Conservation (phyloP, 2,113 vertebrate genomes). For the Reinhardtius hippoglossoides region DNA sequence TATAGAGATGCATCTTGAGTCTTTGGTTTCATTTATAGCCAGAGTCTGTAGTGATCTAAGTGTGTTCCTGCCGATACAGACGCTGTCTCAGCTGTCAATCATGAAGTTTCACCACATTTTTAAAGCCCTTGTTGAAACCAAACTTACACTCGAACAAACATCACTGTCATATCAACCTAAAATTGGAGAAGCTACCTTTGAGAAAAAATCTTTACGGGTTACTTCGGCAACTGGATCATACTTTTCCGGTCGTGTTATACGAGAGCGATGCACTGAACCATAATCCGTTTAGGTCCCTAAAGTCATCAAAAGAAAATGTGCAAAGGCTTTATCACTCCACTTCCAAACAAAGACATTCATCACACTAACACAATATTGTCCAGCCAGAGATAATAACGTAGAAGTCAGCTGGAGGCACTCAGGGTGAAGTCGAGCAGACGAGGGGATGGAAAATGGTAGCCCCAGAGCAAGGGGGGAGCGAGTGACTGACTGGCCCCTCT, state of each 20-base stretch:
- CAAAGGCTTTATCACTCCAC: conserved; percentile 5
- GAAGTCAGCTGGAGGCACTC: conserved; percentile 58
- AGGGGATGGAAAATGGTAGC: conserved; percentile 50
- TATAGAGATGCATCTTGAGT: too few relatives aligned
- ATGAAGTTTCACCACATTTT: too few relatives aligned
- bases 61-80: too few relatives aligned
- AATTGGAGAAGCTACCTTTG: too few relatives aligned
- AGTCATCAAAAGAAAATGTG: conserved; percentile 27
- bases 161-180: too few relatives aligned
- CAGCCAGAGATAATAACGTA: conserved; percentile 45
- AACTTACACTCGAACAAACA: too few relatives aligned
- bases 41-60: too few relatives aligned
- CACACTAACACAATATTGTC: conserved; percentile 48
- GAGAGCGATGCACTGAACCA: not conserved
- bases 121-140: too few relatives aligned
- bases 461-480: conserved; percentile 22
- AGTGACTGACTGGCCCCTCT: conserved; percentile 46
- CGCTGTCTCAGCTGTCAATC: too few relatives aligned
- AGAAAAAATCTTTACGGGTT: not conserved
- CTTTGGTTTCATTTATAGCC: too few relatives aligned
- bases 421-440: conserved; percentile 42
- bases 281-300: conserved; percentile 17
- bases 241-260: not conserved
- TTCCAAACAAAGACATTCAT: conserved; percentile 36
- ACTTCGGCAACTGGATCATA: not conserved